Base-by-base conservation (phyloP, 2,113 vertebrate genomes). In the Polyodon spathula region DNA sequence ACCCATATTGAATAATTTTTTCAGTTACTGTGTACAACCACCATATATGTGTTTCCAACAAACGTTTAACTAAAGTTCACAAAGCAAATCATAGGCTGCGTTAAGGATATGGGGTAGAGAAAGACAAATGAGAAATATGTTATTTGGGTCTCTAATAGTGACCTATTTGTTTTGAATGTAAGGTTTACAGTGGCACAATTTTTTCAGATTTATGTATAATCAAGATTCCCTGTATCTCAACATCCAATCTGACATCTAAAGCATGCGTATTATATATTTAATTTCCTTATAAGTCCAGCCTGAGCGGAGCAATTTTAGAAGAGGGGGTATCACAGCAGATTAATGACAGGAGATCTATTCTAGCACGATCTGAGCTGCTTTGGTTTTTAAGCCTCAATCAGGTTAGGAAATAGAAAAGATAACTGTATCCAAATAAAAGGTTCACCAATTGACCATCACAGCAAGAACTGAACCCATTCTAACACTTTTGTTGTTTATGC, bases 331-430 rank as follows among this genome's bases (percentile, higher is more conserved):
- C 70, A 63, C 64, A 69, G 68, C 61, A 77, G 84, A 86, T 86
- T 89, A 87, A 89, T 89, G 80, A 74, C 70, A 60, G 69, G 70
- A 83, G 83, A 86, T 88, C 85, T 85, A 82, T 67, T 68, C 65
- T 53, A 73, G 83, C 86, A 86, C 87, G 84, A 85, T 84, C 82
- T 79, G 78, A 81, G 81, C 85, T 86, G 80, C 83, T 86, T 84
- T 82, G 74, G 76, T 71, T 81, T 82, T 85, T 82, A 87, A 87
- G 81, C 81, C 79, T 74, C 78, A 83, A 86, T 87, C 85, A 86
- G 74, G 73, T 60, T 68, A 76, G 76, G 76, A 81, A 84, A 83
- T 81, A 67, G 77, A 73, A 84, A 82, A 68, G 71, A 82, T 81
- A 82, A 81, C 68, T 66, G 76, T 76, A 78, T 82, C 71, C 68